These are phyloP conservation scores for Capitulum mitella DNA, from an alignment of 2,888 invertebrate species.

Conservation along the genomic window DNA sequence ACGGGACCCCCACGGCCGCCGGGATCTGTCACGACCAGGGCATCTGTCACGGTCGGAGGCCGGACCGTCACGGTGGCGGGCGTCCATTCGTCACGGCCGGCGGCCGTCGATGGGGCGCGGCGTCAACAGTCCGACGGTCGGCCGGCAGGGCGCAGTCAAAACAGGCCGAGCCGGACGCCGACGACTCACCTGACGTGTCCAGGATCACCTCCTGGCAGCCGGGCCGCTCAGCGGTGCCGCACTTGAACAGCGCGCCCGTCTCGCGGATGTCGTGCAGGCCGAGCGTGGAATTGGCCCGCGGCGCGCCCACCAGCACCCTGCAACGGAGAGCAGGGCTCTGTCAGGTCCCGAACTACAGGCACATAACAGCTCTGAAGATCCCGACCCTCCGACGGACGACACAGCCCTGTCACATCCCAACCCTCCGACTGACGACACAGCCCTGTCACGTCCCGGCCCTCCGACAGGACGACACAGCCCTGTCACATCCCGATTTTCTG, in stretches of 20 bases:
- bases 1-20: neutral
- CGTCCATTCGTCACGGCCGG: neutral
- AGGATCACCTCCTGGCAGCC: neutral
- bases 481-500: too few relatives aligned
- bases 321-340: neutral
- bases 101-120: neutral
- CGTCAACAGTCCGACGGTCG: too few relatives aligned
- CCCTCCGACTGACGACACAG: too few relatives aligned
- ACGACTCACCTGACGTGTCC: conserved; percentile 5
- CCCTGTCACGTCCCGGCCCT: too few relatives aligned
- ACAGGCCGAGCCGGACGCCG: too few relatives aligned
- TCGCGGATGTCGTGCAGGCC: neutral
- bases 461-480: too few relatives aligned
- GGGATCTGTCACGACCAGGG: neutral
- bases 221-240: neutral
- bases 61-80: neutral
- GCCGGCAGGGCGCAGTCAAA: too few relatives aligned
- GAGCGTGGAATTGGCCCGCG: neutral
- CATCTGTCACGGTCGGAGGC: neutral
- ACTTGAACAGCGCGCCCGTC: conserved; percentile 15
- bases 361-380: too few relatives aligned
- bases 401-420: too few relatives aligned
- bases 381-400: too few relatives aligned
- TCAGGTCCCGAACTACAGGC: too few relatives aligned
- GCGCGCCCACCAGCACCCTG: conserved; percentile 16